Conservation (phyloP, 2,797 vertebrate species). For the Otus scops region DNA sequence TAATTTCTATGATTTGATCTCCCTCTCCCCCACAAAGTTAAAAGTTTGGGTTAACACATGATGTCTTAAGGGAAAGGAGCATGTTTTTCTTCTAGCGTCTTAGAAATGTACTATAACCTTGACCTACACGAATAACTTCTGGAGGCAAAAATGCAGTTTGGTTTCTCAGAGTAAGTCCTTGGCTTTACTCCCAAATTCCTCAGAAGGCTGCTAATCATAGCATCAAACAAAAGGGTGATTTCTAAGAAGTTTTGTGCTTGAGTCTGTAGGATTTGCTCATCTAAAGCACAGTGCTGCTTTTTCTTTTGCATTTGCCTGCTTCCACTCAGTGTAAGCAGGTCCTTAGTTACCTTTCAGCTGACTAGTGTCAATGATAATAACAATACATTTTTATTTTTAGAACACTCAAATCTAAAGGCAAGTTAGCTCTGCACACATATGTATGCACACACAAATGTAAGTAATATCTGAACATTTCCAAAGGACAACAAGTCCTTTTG, state of each 20-base stretch:
- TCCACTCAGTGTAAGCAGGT: not conserved
- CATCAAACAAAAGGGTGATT: not conserved
- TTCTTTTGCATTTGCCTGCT: not conserved
- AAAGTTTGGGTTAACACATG: not conserved
- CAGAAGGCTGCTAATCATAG: not conserved
- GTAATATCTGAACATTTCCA: conserved; percentile 62
- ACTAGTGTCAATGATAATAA: conserved; percentile 45
- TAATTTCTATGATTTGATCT: not conserved
- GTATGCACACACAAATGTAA: conserved; percentile 43
- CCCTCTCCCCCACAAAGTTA: not conserved
- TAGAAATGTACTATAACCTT: not conserved
- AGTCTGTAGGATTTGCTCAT: conserved; percentile 9
- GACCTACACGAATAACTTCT: not conserved
- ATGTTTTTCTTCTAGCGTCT: not conserved
- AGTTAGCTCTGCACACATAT: conserved; percentile 37
- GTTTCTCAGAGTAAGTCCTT: not conserved
- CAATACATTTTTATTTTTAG: conserved; percentile 52
- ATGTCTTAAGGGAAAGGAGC: not conserved
- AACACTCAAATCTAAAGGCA: conserved; percentile 46
- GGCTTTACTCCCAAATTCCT: not conserved
- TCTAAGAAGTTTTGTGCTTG: conserved; percentile 34
- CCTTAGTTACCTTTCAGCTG: conserved; percentile 39
- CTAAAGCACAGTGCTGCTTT: not conserved
- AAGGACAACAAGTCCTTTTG: conserved; percentile 68
- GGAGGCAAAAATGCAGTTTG: not conserved